These are phyloP conservation scores for Eonycteris spelaea DNA, from an alignment of 2,113 vertebrate genomes.

Conservation along the genomic window DNA sequence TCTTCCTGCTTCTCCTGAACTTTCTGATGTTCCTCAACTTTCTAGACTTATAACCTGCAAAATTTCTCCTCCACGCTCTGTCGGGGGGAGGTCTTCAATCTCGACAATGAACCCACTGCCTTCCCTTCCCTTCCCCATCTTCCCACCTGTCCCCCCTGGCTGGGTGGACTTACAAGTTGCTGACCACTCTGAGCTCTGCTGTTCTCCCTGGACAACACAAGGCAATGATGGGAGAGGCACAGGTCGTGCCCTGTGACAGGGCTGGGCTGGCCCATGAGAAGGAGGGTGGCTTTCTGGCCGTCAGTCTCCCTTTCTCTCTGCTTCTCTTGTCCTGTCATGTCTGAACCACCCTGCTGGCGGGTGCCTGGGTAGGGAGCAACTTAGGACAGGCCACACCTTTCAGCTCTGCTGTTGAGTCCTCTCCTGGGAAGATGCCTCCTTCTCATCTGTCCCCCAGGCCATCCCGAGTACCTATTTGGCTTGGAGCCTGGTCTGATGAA, in stretches of 20 bases:
- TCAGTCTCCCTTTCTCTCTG: background rate
- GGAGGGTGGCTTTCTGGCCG: background rate
- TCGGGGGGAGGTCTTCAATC: background rate
- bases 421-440: background rate
- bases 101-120: background rate
- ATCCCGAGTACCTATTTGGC: background rate
- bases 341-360: background rate
- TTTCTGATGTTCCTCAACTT: background rate
- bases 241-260: fast-evolving
- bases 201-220: background rate
- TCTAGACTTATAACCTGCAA: background rate
- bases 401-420: background rate
- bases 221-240: fast-evolving
- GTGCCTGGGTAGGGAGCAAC: too few species aligned
- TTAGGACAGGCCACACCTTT: background rate
- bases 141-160: background rate
- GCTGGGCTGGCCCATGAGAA: too few species aligned
- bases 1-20: background rate
- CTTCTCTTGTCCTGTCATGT: background rate
- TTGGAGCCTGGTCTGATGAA: background rate
- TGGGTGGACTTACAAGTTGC: background rate
- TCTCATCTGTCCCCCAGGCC: background rate
- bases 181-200: background rate
- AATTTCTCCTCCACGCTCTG: background rate
- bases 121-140: background rate